Percentiles rank a stretch among this genome's conserved stretches.
Evolutionary conservation across 1,140 invertebrate genomes (phyloP).

Genomic region (Ceratina japonica): DNA sequence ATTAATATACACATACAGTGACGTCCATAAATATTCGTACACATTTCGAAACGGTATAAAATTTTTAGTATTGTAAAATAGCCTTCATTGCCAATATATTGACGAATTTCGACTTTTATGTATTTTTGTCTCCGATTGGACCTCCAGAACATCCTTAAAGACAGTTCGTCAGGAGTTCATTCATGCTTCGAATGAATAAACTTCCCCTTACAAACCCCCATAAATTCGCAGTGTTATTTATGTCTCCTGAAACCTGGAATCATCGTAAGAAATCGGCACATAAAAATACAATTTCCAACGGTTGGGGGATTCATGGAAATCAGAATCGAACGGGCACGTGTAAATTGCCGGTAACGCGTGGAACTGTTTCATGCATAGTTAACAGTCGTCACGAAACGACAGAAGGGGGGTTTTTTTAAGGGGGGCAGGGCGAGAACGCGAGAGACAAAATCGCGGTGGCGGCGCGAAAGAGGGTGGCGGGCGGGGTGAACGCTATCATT

Average conservation of each 20-base stretch:
- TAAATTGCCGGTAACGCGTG: conserved; percentile 23
- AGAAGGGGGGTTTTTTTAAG: background rate
- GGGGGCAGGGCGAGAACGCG: conserved; percentile 27
- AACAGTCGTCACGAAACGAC: conserved; percentile 25
- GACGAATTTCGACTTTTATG: too few relatives aligned
- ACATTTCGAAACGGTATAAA: too few relatives aligned
- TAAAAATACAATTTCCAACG: background rate
- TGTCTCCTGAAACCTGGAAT: background rate
- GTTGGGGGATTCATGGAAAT: conserved; percentile 14
- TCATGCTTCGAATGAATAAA: background rate
- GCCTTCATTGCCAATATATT: too few relatives aligned
- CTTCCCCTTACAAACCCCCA: too few relatives aligned
- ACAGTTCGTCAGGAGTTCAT: background rate
- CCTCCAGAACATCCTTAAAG: too few relatives aligned
- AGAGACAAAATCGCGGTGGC: too few relatives aligned
- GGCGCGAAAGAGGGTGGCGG: conserved; percentile 39
- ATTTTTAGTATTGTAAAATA: too few relatives aligned
- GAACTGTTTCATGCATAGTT: background rate
- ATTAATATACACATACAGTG: too few relatives aligned
- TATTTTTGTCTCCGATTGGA: too few relatives aligned
- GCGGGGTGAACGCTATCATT: conserved; percentile 60
- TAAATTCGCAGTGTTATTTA: too few relatives aligned
- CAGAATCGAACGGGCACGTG: conserved; percentile 31
- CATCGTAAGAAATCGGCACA: background rate
- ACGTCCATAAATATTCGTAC: too few relatives aligned